Evolutionary conservation across 2,888 invertebrate species (phyloP), one percentile per base, ranked within the genome.

Genomic region (Crepidodera aurea): DNA sequence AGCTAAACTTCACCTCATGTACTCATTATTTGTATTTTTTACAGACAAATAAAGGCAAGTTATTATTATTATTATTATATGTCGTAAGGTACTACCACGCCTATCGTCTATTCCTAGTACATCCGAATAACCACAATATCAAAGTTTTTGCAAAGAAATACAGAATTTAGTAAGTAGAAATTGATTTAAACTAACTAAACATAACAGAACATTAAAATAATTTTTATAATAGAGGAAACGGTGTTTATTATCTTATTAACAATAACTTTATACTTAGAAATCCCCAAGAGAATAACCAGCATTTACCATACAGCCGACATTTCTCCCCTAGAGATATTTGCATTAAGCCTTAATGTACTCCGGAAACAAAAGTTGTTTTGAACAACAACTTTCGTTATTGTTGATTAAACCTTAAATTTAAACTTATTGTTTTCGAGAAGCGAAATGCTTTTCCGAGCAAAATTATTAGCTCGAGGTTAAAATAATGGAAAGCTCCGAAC

Each of bases 361-460:
- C n/a, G 40, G 16, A 22, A 51, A 59, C 51, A 59, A 59, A 59
- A 59, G 51, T 59, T 59, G 25, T 42, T 51, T 51, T 34, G 32
- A 22, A 62, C 57, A 53, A 56, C 51, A 58, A 58, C 53, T 51
- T 57, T 58, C 40, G 37, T 54, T 58, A 58, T 53, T 32, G 62
- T 48, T 53, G 50, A 61, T 61, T 62, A 62, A 46, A 48, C 53
- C 51, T 46, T 48, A 50, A 50, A 51, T 61, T 42, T 50, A 29
- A 55, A 61, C 40, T 55, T 61, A 55, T 50, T 55, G 60, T 60
- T 60, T 60, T 54, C 54, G 29, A 27, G 29, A 4, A 16, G 15
- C 48, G 29, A 27, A 25, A 25, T 46, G 12, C 25, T 46, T 46
- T 25, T n/a, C 5, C 42, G 6, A 15, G 42, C 22, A 19, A 18